Conservation (phyloP, 2,113 vertebrate species). For the Oenanthe oenanthe region DNA sequence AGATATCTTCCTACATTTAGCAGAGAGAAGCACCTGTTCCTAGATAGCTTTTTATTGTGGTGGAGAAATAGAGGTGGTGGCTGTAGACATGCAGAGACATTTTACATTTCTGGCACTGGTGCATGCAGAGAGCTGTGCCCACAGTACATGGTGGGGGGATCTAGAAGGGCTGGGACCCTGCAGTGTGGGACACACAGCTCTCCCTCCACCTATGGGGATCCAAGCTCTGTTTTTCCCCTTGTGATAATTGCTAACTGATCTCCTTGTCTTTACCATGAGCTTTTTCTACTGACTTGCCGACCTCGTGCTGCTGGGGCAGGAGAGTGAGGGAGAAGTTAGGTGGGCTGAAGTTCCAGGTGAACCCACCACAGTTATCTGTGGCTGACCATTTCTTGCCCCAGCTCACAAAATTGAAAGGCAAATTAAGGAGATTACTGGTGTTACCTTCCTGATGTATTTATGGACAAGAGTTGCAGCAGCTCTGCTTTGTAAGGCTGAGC, state of each 20-base stretch:
- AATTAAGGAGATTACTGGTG: neutral
- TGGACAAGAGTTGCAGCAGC: neutral
- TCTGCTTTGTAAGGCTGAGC: neutral
- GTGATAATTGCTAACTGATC: fast-evolving
- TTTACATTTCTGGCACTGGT: neutral
- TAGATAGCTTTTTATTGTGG: neutral
- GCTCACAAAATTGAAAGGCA: neutral
- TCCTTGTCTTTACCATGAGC: neutral
- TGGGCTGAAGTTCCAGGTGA: fast-evolving
- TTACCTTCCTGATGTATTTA: neutral
- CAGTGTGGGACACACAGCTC: neutral
- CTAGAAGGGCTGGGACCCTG: too few relatives aligned
- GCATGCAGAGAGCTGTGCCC: neutral
- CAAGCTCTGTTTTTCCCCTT: fast-evolving
- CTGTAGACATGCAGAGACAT: neutral
- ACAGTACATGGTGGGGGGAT: fast-evolving
- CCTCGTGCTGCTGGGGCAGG: neutral
- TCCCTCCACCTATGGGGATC: neutral
- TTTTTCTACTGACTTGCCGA: neutral
- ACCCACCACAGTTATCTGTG: neutral
- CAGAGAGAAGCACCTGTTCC: neutral
- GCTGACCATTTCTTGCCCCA: neutral
- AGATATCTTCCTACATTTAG: neutral
- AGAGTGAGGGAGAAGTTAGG: neutral
- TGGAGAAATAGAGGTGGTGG: neutral